Evolutionary conservation across 2,888 invertebrate species (phyloP).

Genomic region (Nomada flava): DNA sequence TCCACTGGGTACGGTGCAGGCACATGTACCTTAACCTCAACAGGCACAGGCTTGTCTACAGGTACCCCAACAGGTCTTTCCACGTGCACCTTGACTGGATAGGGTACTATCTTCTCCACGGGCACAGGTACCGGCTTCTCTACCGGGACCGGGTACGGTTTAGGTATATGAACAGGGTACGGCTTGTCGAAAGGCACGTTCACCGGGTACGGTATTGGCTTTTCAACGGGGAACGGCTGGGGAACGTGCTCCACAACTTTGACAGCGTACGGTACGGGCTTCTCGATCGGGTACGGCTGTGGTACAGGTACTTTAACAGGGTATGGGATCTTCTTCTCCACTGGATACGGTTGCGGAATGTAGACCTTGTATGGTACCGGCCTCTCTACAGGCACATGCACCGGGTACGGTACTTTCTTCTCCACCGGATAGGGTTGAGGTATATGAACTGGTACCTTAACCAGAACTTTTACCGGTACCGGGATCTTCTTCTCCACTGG

Average conservation of each 20-base stretch:
- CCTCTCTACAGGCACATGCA: conserved; percentile 81
- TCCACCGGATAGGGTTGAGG: conserved; percentile 83
- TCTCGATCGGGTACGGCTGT: conserved; percentile 85
- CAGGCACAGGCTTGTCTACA: conserved; percentile 92
- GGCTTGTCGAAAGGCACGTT: conserved; percentile 90
- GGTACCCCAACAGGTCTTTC: conserved; percentile 90
- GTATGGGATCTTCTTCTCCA: conserved; percentile 81
- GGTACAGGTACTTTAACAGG: conserved; percentile 81
- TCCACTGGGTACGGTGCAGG: conserved; percentile 80
- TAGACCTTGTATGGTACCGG: conserved; percentile 83
- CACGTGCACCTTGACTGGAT: conserved; percentile 81
- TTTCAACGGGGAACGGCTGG: conserved; percentile 91
- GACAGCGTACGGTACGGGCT: conserved; percentile 88
- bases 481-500: conserved; percentile 84
- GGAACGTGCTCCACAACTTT: conserved; percentile 90
- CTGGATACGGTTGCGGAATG: conserved; percentile 82
- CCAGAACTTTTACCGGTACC: conserved; percentile 81
- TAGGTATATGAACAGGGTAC: conserved; percentile 86
- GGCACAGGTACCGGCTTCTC: conserved; percentile 85
- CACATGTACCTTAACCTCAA: conserved; percentile 87
- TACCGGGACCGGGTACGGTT: conserved; percentile 90
- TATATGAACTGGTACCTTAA: conserved; percentile 84
- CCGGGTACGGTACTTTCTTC: conserved; percentile 82
- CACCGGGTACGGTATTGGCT: conserved; percentile 90
- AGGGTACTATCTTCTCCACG: conserved; percentile 85